Conservation (phyloP, 2,797 vertebrate species). For the Pygocentrus nattereri region DNA sequence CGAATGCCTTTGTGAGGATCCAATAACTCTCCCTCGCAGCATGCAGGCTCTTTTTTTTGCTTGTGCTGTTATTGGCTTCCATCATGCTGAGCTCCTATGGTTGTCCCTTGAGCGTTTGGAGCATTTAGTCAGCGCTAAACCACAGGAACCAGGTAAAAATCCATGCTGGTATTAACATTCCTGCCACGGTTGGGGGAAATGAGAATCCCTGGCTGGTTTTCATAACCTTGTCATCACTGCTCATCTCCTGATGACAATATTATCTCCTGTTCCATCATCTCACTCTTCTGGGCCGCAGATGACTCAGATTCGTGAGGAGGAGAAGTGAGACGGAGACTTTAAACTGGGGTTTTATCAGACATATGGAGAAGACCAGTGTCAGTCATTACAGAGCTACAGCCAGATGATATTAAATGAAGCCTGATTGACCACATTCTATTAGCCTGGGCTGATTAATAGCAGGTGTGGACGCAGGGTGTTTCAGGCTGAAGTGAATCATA, state of each 20-base stretch:
- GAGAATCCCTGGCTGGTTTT: slow-evolving; percentile 31
- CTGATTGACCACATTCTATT: slow-evolving; percentile 34
- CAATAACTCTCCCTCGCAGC: slow-evolving; percentile 57
- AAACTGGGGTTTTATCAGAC: not conserved
- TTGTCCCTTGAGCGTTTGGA: slow-evolving; percentile 3
- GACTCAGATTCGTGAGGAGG: slow-evolving; percentile 17
- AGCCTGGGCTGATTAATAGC: slow-evolving; percentile 43
- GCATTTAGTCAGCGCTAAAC: slow-evolving; percentile 29
- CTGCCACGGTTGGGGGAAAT: slow-evolving; percentile 29
- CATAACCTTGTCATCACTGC: slow-evolving; percentile 44
- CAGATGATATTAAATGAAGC: slow-evolving; percentile 23
- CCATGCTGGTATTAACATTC: slow-evolving; percentile 47
- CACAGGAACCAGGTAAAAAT: slow-evolving; percentile 45
- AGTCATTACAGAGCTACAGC: slow-evolving; percentile 24
- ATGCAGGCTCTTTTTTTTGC: slow-evolving; percentile 43
- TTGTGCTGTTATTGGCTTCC: slow-evolving; percentile 34
- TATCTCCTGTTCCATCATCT: slow-evolving; percentile 27
- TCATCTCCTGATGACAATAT: slow-evolving; percentile 40
- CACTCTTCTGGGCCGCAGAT: slow-evolving; percentile 14
- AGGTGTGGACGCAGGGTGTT: slow-evolving; percentile 42
- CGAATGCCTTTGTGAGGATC: slow-evolving; percentile 52
- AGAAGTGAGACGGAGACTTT: slow-evolving; percentile 15
- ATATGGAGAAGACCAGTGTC: slow-evolving; percentile 26
- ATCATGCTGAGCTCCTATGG: slow-evolving; percentile 14
- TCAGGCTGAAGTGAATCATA: slow-evolving; percentile 36